These are phyloP conservation scores for Imbricaverruca yamaguchii DNA, from an alignment of 2,888 invertebrate genomes.

Conservation along the genomic window DNA sequence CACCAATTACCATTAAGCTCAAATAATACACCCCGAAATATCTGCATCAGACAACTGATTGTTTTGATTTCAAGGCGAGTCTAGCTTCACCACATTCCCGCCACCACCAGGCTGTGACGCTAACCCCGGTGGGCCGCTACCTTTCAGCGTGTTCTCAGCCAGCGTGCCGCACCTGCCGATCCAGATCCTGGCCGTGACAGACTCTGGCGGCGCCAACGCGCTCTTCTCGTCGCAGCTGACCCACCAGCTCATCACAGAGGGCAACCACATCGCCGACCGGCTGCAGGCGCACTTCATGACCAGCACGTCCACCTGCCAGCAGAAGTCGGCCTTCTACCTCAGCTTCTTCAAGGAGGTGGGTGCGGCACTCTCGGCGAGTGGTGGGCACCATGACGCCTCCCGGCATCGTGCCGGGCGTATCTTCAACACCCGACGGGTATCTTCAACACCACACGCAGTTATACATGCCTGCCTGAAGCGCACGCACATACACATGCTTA, in stretches of 20 bases:
- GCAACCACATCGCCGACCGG: constrained; percentile 82
- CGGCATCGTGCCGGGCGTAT: too few species aligned
- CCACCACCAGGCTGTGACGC: neutral
- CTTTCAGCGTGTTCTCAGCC: constrained; percentile 29
- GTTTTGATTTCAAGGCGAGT: too few species aligned
- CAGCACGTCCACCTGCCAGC: constrained; percentile 71
- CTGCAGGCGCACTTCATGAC: constrained; percentile 88
- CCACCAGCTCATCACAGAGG: constrained; percentile 84
- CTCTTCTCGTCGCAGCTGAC: constrained; percentile 84
- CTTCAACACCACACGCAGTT: too few species aligned
- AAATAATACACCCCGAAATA: too few species aligned
- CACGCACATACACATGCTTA: too few species aligned
- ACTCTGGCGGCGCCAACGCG: constrained; percentile 77
- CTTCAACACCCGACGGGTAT: too few species aligned
- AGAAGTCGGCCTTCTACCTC: constrained; percentile 86
- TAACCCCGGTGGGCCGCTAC: neutral
- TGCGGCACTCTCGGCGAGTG: too few species aligned
- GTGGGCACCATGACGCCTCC: too few species aligned
- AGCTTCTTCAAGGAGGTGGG: constrained; percentile 90
- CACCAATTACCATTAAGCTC: too few species aligned
- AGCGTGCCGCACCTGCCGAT: constrained; percentile 33
- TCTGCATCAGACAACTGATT: too few species aligned
- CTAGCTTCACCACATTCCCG: too few species aligned
- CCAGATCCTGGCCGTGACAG: constrained; percentile 79
- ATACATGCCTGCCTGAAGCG: too few species aligned